A percentile compares a stretch with the other conserved stretches of the same genome.
Conservation (phyloP, 2,113 vertebrate species). For the Ascaphus truei region DNA sequence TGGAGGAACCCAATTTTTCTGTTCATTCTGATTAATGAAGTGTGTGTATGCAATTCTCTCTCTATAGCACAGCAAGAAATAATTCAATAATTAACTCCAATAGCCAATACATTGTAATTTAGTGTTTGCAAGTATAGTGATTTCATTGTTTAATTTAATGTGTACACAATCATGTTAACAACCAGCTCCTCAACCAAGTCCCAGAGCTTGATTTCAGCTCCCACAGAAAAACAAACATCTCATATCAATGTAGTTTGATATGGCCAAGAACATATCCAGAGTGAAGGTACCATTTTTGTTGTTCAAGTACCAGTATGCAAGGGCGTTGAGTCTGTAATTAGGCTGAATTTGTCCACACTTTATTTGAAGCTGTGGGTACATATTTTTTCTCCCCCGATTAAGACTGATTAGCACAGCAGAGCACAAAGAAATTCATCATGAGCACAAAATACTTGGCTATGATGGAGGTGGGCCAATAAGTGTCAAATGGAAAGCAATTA, state of each 20-base stretch:
- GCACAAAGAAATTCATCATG: constrained; percentile 14
- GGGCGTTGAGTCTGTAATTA: constrained; percentile 1
- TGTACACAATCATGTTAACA: background rate
- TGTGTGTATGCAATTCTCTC: too few species aligned
- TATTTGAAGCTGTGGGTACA: background rate
- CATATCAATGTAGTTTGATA: background rate
- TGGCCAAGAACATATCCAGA: background rate
- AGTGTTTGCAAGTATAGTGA: background rate
- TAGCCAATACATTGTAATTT: background rate
- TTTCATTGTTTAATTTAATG: constrained; percentile 20
- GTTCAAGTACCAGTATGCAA: background rate
- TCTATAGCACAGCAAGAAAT: too few species aligned
- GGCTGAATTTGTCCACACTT: constrained; percentile 1
- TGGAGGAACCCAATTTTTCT: too few species aligned
- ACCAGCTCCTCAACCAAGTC: background rate
- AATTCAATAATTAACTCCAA: too few species aligned
- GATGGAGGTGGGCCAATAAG: constrained; percentile 25
- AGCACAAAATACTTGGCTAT: constrained; percentile 13
- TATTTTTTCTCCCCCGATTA: background rate
- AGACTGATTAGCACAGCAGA: constrained; percentile 23
- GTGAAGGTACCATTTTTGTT: background rate
- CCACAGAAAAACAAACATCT: background rate
- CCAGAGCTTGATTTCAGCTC: background rate
- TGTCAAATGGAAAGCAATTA: constrained; percentile 32
- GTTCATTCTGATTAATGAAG: too few species aligned